Conservation (phyloP, 1,140 invertebrate species). For the Scaptomyza graminum region DNA sequence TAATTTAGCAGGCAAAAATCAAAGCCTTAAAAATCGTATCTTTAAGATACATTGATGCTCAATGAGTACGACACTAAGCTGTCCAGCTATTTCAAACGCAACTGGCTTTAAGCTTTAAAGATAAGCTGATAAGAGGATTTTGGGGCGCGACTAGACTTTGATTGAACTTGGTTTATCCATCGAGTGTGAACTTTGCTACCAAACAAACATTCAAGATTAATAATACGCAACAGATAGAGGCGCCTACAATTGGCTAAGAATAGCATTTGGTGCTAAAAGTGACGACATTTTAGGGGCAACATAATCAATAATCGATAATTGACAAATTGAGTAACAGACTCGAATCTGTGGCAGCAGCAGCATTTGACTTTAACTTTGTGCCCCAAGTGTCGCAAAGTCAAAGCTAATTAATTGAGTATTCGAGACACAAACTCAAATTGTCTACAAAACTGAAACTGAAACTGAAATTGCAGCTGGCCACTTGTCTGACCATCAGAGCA, state of each 20-base stretch:
- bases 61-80: conserved; percentile 51
- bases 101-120: conserved; percentile 14
- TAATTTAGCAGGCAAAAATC: conserved; percentile 57
- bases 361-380: conserved; percentile 61
- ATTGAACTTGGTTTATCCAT: not conserved
- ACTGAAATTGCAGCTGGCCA: conserved; percentile 39
- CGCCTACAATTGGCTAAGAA: not conserved
- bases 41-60: conserved; percentile 6
- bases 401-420: conserved; percentile 69
- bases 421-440: conserved; percentile 16
- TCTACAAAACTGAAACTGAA: conserved; percentile 16
- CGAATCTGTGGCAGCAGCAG: conserved; percentile 16
- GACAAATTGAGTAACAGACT: conserved; percentile 63
- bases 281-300: conserved; percentile 13
- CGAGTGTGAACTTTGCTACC: conserved; percentile 48
- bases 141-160: not conserved
- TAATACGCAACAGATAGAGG: conserved; percentile 8
- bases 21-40: conserved; percentile 20
- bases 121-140: conserved; percentile 16
- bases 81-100: conserved; percentile 27
- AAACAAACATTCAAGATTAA: conserved; percentile 30
- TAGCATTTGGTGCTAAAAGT: conserved; percentile 36
- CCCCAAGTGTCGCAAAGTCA: conserved; percentile 47
- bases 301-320: conserved; percentile 74
- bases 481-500: conserved; percentile 56